These are phyloP conservation scores for Microcebus griseorufus DNA, from an alignment of 2,113 vertebrate species.

Conservation along the genomic window DNA sequence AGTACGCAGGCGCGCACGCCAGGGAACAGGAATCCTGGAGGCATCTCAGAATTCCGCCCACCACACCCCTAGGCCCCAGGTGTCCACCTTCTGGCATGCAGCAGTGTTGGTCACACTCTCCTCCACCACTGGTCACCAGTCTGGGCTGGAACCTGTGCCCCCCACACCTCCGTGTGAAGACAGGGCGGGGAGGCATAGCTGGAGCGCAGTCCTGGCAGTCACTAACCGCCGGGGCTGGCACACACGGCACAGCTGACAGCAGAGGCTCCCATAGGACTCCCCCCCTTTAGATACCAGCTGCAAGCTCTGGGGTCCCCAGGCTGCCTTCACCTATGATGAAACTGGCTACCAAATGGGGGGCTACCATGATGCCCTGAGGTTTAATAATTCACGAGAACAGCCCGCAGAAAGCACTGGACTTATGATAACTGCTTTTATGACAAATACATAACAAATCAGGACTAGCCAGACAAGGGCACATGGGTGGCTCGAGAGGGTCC, in stretches of 20 bases:
- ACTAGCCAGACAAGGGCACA: neutral
- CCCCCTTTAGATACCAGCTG: neutral
- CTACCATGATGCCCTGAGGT: neutral
- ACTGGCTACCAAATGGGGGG: neutral
- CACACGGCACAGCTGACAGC: neutral
- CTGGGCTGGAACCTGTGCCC: neutral
- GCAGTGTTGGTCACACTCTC: neutral
- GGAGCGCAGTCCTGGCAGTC: no score
- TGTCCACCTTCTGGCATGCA: neutral
- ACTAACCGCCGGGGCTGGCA: neutral
- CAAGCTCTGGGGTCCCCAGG: neutral
- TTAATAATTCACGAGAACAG: neutral
- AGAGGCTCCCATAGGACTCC: no score
- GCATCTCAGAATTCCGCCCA: neutral
- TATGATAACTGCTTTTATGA: neutral
- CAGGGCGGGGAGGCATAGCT: neutral
- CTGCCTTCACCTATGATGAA: neutral
- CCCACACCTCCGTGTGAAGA: neutral
- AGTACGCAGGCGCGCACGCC: neutral
- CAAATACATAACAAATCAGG: neutral
- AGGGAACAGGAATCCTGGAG: neutral
- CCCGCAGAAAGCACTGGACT: neutral
- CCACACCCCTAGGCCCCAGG: neutral
- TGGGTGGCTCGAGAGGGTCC: neutral
- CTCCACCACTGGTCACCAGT: neutral